Percentiles rank a stretch among this genome's conserved stretches.
Evolutionary conservation across 2,797 vertebrate species (phyloP).

Genomic region (Halcyon badia): DNA sequence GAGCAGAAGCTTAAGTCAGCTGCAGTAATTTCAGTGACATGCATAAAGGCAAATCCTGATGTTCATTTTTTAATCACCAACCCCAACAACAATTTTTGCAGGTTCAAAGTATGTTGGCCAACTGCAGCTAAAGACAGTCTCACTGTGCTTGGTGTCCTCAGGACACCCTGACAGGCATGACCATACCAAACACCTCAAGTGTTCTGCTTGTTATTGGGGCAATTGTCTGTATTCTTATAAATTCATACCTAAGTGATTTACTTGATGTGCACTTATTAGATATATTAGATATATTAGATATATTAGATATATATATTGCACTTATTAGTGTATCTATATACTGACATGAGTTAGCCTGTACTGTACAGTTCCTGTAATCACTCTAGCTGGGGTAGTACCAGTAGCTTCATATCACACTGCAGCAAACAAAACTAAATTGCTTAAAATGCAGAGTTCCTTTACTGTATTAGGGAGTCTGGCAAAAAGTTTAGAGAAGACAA

Average conservation of each 20-base stretch:
- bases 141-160: background rate
- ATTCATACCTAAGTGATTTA: background rate
- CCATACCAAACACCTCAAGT: too few relatives aligned
- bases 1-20: background rate
- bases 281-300: too few relatives aligned
- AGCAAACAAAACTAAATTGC: background rate
- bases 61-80: background rate
- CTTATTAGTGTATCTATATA: too few relatives aligned
- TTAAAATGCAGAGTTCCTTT: background rate
- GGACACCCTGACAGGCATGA: background rate
- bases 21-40: background rate
- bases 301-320: too few relatives aligned
- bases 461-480: background rate
- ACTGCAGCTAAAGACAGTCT: background rate
- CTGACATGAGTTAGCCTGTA: rapidly evolving
- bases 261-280: too few relatives aligned
- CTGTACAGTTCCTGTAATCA: too few relatives aligned
- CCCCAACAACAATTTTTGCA: background rate
- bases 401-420: too few relatives aligned
- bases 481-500: background rate
- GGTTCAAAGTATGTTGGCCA: background rate
- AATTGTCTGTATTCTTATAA: background rate
- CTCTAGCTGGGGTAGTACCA: too few relatives aligned
- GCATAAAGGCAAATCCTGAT: too few relatives aligned
- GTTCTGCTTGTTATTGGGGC: background rate